Percentiles rank a stretch among this genome's conserved stretches.
Conservation (phyloP, 1,140 invertebrate species). For the Drosophila erecta region DNA sequence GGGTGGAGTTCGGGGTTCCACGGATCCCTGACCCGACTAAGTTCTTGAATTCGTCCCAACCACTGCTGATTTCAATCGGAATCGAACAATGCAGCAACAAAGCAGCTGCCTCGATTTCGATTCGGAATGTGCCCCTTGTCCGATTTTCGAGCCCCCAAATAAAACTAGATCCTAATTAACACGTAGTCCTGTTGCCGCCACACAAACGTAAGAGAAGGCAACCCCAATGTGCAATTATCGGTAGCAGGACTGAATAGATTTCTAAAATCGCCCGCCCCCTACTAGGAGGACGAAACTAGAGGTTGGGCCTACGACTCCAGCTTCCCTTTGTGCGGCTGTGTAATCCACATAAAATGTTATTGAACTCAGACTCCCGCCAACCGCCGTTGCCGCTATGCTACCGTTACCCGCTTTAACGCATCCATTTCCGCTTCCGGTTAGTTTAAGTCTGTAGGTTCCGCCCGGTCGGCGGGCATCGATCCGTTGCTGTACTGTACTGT, state of each 20-base stretch:
- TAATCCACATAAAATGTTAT: conserved; percentile 10
- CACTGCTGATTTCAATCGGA: neutral
- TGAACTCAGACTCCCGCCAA: conserved; percentile 6
- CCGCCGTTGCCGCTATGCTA: conserved; percentile 1
- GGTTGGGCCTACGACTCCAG: neutral
- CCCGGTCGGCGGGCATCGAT: conserved; percentile 14
- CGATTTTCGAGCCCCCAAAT: neutral
- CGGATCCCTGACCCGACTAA: neutral
- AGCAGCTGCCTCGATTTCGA: too few relatives aligned
- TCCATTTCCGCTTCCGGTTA: conserved; percentile 21
- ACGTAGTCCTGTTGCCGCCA: too few relatives aligned
- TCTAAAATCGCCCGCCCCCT: neutral
- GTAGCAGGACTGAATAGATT: neutral
- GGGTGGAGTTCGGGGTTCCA: neutral
- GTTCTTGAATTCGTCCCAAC: neutral
- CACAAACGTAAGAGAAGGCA: neutral
- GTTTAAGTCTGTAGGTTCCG: conserved; percentile 6
- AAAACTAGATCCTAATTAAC: too few relatives aligned
- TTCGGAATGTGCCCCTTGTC: neutral
- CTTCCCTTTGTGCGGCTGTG: conserved; percentile 5
- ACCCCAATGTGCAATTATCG: neutral
- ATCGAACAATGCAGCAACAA: neutral
- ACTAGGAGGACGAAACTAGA: neutral
- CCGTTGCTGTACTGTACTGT: conserved; percentile 26
- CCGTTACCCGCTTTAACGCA: conserved; percentile 7